Conservation (phyloP, 2,113 vertebrate species). For the Vireo altiloquus region DNA sequence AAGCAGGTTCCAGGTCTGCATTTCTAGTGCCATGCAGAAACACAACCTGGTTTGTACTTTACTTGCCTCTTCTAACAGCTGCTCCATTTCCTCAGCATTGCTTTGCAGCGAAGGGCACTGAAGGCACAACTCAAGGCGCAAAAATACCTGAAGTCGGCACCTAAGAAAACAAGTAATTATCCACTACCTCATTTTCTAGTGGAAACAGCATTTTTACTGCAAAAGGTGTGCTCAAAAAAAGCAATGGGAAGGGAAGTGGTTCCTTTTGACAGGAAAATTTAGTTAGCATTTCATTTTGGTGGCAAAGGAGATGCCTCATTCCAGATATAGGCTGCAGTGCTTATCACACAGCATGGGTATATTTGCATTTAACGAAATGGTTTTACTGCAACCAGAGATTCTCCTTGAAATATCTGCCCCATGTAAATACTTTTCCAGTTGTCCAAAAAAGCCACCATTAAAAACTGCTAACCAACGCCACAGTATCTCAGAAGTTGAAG, state of each 20-base stretch:
- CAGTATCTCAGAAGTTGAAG: background rate
- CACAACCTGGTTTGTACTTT: background rate
- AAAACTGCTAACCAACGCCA: background rate
- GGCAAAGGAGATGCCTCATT: background rate
- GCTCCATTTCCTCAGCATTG: constrained; percentile 70
- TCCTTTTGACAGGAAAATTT: background rate
- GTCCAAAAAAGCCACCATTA: background rate
- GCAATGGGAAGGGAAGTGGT: background rate
- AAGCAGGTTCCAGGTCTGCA: background rate
- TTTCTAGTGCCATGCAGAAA: background rate
- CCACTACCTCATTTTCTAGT: background rate
- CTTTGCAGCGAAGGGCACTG: constrained; percentile 68
- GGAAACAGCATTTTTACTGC: background rate
- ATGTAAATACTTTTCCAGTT: background rate
- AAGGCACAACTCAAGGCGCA: constrained; percentile 85
- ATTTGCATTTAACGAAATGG: background rate
- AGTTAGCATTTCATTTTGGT: constrained; percentile 3
- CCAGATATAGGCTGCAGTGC: background rate
- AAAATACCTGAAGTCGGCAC: constrained; percentile 85
- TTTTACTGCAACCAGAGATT: background rate
- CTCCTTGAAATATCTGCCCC: background rate
- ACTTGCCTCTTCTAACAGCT: constrained; percentile 86
- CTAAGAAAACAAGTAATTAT: constrained; percentile 62
- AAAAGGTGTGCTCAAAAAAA: background rate
- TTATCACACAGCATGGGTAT: background rate